Conservation (phyloP, 2,888 invertebrate genomes). For the Drosophila pseudotalamancana region DNA sequence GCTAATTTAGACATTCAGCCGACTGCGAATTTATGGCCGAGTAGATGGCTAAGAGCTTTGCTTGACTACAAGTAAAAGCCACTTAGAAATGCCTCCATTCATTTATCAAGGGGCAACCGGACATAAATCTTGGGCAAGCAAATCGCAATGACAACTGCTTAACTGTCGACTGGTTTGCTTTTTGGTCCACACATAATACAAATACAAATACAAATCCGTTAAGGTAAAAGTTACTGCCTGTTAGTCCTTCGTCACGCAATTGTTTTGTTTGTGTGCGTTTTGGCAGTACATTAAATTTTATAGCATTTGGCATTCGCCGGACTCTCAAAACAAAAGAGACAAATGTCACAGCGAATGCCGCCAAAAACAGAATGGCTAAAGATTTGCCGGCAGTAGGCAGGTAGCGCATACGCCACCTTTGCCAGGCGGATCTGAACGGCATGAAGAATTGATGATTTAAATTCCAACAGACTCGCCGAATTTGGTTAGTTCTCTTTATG, state of each 20-base stretch:
- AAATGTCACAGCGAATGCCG: conserved; percentile 45
- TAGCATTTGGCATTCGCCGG: conserved; percentile 63
- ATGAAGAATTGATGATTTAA: conserved; percentile 71
- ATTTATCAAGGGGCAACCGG: conserved; percentile 65
- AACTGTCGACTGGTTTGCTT: conserved; percentile 22
- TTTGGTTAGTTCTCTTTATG: conserved; percentile 39
- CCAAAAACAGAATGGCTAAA: conserved; percentile 29
- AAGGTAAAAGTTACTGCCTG: conserved; percentile 43
- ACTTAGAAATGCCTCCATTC: conserved; percentile 65
- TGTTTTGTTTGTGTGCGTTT: conserved; percentile 23
- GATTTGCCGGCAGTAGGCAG: conserved; percentile 36
- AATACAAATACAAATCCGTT: conserved; percentile 3
- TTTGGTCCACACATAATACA: no score
- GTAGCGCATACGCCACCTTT: conserved; percentile 43
- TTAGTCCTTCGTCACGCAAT: conserved; percentile 58
- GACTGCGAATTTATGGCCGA: conserved; percentile 67
- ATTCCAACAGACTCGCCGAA: conserved; percentile 31
- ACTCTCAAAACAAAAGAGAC: conserved; percentile 71
- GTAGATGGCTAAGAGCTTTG: conserved; percentile 28
- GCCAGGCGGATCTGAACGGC: conserved; percentile 24
- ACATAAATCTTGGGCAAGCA: conserved; percentile 68
- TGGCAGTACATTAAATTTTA: conserved; percentile 67
- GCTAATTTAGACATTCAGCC: conserved; percentile 45
- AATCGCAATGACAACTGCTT: conserved; percentile 72
- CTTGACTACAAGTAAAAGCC: conserved; percentile 39